Evolutionary conservation across 2,888 invertebrate genomes (phyloP).

Genomic region (Pilophorus perplexus): DNA sequence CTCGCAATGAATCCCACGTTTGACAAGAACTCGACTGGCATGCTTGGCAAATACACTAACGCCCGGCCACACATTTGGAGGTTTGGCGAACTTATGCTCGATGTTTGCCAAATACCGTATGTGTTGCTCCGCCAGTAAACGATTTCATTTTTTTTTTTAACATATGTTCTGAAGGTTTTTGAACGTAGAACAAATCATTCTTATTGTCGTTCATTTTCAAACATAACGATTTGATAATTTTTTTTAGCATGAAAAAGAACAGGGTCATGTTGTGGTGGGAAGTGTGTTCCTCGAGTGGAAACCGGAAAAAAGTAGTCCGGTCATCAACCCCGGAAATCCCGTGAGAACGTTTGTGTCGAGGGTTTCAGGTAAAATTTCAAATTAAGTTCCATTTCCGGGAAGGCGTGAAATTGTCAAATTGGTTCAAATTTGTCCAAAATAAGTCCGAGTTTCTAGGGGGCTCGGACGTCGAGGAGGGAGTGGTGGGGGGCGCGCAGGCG

Average conservation of each 20-base stretch:
- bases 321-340: not conserved
- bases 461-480: not conserved
- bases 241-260: slow-evolving; percentile 5
- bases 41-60: not conserved
- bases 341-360: not conserved
- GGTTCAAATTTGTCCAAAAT: not conserved
- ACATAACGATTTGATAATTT: slow-evolving; percentile 20
- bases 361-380: not conserved
- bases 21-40: no score
- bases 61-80: slow-evolving; percentile 4
- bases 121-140: no score
- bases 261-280: slow-evolving; percentile 25
- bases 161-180: no score
- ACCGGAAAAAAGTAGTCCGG: slow-evolving; percentile 18
- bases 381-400: not conserved
- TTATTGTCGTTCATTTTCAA: no score
- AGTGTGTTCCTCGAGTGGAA: not conserved
- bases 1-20: no score
- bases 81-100: not conserved
- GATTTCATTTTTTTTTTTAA: no score
- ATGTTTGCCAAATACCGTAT: slow-evolving; percentile 1
- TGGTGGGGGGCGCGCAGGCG: not conserved
- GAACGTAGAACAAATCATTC: no score
- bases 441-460: not conserved
- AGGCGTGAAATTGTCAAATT: not conserved